These are phyloP conservation scores for Chinchilla lanigera DNA, from an alignment of 2,113 vertebrate species.

Conservation along the genomic window DNA sequence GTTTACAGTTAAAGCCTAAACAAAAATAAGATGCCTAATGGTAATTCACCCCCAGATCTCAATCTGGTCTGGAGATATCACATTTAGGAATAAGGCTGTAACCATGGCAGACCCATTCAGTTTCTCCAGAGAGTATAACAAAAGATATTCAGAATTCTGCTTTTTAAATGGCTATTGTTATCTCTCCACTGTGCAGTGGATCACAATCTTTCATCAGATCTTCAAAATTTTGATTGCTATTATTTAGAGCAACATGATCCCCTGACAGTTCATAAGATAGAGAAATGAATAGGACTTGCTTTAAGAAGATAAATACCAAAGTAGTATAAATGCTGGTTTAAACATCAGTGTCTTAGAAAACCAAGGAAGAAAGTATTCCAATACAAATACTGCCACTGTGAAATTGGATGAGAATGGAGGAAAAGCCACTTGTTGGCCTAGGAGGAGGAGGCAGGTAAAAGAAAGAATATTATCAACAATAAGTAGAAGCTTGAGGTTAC, in stretches of 20 bases:
- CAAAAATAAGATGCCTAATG: not conserved
- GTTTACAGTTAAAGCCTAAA: not conserved
- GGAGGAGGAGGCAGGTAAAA: not conserved
- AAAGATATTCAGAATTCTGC: not conserved
- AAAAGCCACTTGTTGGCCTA: not conserved
- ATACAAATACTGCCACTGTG: not conserved
- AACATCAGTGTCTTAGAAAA: slow-evolving; percentile 1
- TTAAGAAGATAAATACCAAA: not conserved
- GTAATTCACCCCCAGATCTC: not conserved
- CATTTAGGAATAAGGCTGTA: not conserved
- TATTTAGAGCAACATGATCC: not conserved
- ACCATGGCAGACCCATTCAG: not conserved
- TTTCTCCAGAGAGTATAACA: not conserved
- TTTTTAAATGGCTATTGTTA: not conserved
- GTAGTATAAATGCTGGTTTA: not conserved
- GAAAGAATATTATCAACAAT: not conserved
- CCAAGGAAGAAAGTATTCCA: not conserved
- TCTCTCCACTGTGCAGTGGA: not conserved
- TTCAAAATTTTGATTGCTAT: not conserved
- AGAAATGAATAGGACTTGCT: not conserved
- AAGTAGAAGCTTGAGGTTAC: not conserved
- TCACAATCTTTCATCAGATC: not conserved
- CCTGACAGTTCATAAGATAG: not conserved
- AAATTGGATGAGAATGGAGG: not conserved
- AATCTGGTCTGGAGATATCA: not conserved